These are phyloP conservation scores for Hepsetus odoe DNA, from an alignment of 2,113 vertebrate species.

Conservation along the genomic window DNA sequence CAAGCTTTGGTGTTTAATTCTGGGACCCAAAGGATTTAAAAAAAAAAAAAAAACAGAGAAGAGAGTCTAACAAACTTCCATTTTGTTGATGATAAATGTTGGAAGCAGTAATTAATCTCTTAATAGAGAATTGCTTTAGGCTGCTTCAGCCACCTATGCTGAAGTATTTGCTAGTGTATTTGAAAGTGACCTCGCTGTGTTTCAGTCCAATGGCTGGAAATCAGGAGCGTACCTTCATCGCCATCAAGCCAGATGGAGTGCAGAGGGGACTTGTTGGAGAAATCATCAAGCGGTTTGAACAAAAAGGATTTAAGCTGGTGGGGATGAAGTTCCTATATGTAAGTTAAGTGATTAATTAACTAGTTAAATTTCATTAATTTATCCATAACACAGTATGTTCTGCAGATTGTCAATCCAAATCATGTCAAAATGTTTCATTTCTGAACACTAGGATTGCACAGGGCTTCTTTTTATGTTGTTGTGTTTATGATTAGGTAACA, in stretches of 20 bases:
- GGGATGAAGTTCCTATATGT: slow-evolving; percentile 84
- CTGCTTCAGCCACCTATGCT: neutral
- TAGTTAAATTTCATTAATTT: no score
- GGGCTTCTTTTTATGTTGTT: no score
- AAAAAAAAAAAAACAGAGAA: neutral
- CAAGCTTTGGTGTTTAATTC: neutral
- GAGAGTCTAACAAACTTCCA: neutral
- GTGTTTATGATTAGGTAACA: no score
- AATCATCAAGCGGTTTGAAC: slow-evolving; percentile 91
- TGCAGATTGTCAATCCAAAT: no score
- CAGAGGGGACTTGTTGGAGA: slow-evolving; percentile 89
- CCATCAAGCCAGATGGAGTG: slow-evolving; percentile 92
- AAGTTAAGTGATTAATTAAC: neutral
- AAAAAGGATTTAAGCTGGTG: slow-evolving; percentile 82
- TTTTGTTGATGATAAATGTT: neutral
- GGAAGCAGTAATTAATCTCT: neutral
- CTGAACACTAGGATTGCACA: no score
- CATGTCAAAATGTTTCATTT: no score
- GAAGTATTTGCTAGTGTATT: neutral
- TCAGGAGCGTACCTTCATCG: slow-evolving; percentile 88
- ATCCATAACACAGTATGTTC: no score
- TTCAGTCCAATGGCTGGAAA: slow-evolving; percentile 55
- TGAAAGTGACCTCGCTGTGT: neutral
- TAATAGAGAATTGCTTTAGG: neutral
- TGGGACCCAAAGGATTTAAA: neutral